Base-by-base conservation (phyloP, 2,113 vertebrate species). In the Catagonus wagneri region DNA sequence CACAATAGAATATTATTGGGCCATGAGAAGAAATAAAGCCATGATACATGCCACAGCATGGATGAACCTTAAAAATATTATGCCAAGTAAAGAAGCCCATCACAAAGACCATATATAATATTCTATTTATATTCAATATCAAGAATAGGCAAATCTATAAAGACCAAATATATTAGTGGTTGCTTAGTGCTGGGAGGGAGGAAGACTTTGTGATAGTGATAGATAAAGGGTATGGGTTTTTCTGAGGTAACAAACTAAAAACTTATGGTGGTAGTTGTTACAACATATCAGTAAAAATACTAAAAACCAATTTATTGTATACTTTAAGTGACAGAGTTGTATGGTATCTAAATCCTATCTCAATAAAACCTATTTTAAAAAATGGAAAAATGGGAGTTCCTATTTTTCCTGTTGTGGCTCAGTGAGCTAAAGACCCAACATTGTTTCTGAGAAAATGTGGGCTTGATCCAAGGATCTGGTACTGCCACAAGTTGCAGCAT, bases 151-250 rank as follows among this genome's bases (percentile, higher is more conserved):
- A 66, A 32, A 56, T 65, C 50, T 29, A 66, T 72, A 25, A 13
- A 72, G 36, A 72, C 13, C 39, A 72, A 72, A 44, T 44, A 72
- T 44, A 44, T 22, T 12, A 36, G 4, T 25, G 7, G 17, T 10
- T 36, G 6, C 78, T 29, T 23, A 19, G 34, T 15, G 1, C 1
- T 19, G 16, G 8, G 25, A 78, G 61, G 16, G 16, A 78, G 56
- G 52, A 34, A 6, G 6, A 15, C 4, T 29, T 7, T 27, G 22
- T 12, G 7, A 23, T 5, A 16, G 9, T 0, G 1, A 15, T 11
- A 50, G 17, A 23, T 44, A 32, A n/a, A 44, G 39, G 1, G 9
- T 3, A 50, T 23, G n/a, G 22, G 25, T 58, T 56, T 71, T 56
- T 50, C 0, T 44, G 36, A 72, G 71, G 22, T 39, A n/a, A 72